Percentiles rank a stretch among this genome's conserved stretches.
These are phyloP conservation scores for Oreochromis spilurus DNA, from an alignment of 2,113 vertebrate species.

Conservation along the genomic window DNA sequence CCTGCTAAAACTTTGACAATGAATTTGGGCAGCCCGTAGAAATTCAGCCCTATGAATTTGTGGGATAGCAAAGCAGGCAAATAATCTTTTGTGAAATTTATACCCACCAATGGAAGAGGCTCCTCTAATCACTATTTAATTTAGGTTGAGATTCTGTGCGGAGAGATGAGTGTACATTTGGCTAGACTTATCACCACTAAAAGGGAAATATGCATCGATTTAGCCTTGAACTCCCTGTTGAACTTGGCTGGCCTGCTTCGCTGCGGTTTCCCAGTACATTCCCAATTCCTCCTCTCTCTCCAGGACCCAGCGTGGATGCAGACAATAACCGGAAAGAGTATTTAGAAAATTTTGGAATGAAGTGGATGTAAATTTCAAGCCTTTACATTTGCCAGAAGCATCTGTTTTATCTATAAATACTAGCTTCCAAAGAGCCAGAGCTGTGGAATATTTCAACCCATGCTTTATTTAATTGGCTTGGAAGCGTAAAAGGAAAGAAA, in stretches of 20 bases:
- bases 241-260: slow-evolving; percentile 64
- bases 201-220: slow-evolving; percentile 72
- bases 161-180: slow-evolving; percentile 51
- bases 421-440: slow-evolving; percentile 40
- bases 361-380: slow-evolving; percentile 68
- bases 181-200: slow-evolving; percentile 55
- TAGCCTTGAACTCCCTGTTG: slow-evolving; percentile 68
- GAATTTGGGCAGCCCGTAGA: slow-evolving; percentile 30
- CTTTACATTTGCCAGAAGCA: slow-evolving; percentile 63
- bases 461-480: slow-evolving; percentile 66
- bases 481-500: slow-evolving; percentile 54
- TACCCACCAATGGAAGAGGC: slow-evolving; percentile 36
- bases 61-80: slow-evolving; percentile 38
- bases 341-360: slow-evolving; percentile 70
- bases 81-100: slow-evolving; percentile 55
- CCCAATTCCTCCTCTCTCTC: slow-evolving; percentile 51
- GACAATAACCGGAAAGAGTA: slow-evolving; percentile 74
- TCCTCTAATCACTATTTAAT: slow-evolving; percentile 43
- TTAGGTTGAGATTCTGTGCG: slow-evolving; percentile 29
- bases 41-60: slow-evolving; percentile 41
- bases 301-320: slow-evolving; percentile 49
- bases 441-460: slow-evolving; percentile 61
- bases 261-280: slow-evolving; percentile 68
- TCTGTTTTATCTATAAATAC: slow-evolving; percentile 73
- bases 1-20: slow-evolving; percentile 50